phyloP scores from a whole-genome alignment of 1,140 invertebrate genomes.

The Coelopa frigida region DNA sequence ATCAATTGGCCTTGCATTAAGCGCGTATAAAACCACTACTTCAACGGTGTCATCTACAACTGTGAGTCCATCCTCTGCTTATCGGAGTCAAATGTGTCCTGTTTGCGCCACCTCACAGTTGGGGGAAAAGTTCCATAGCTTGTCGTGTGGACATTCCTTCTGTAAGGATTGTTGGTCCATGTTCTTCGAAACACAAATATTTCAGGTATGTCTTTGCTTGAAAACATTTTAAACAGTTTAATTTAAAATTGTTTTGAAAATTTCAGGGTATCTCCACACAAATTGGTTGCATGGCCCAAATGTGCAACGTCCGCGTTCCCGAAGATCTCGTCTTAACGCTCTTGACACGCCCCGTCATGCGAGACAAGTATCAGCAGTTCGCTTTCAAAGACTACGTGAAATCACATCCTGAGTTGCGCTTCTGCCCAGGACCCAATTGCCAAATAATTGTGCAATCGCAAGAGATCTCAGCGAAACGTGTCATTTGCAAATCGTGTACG shows the following conservation, averaged over 20 bases:
- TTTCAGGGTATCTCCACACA: slow-evolving; percentile 58
- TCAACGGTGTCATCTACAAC: neutral
- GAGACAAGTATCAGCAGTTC: slow-evolving; percentile 91
- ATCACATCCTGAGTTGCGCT: slow-evolving; percentile 81
- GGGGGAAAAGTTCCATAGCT: slow-evolving; percentile 62
- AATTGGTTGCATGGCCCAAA: slow-evolving; percentile 94
- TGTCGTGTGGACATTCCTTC: slow-evolving; percentile 87
- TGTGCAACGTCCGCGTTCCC: slow-evolving; percentile 84
- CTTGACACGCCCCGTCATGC: slow-evolving; percentile 67
- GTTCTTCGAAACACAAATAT: slow-evolving; percentile 94
- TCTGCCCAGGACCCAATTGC: slow-evolving; percentile 96
- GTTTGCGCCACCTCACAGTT: slow-evolving; percentile 54
- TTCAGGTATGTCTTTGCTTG: slow-evolving; percentile 66
- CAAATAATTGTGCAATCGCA: slow-evolving; percentile 49
- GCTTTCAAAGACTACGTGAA: slow-evolving; percentile 94
- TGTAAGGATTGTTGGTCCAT: slow-evolving; percentile 93
- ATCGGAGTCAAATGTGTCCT: slow-evolving; percentile 46
- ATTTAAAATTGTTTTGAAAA: slow-evolving; percentile 45
- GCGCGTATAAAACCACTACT: slow-evolving; percentile 12
- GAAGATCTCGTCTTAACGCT: slow-evolving; percentile 92
- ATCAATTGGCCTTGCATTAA: slow-evolving; percentile 5
- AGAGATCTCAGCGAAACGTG: slow-evolving; percentile 41
- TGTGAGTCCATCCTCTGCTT: slow-evolving; percentile 10
- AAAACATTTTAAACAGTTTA: too few species aligned
- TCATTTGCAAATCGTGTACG: slow-evolving; percentile 50